Evolutionary conservation across 2,888 invertebrate species (phyloP).

Genomic region (Cyrtodaria siliqua): DNA sequence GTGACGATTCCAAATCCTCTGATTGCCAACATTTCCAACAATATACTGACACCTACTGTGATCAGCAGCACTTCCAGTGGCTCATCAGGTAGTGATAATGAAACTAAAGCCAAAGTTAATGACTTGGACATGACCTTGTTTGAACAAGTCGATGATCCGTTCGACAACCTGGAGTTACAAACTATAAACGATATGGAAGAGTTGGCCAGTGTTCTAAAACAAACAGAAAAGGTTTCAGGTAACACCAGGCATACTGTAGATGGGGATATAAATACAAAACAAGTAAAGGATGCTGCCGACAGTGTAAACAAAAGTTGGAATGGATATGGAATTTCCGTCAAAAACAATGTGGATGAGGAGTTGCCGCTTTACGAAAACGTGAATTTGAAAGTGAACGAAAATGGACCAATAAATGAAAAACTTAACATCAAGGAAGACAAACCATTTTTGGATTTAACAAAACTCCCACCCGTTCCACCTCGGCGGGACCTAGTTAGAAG

Average conservation of each 20-base stretch:
- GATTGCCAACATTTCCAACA: constrained; percentile 61
- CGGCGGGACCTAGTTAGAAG: constrained; percentile 52
- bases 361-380: constrained; percentile 53
- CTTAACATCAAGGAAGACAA: not conserved
- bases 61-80: constrained; percentile 40
- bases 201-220: constrained; percentile 70
- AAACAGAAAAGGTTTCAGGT: constrained; percentile 37
- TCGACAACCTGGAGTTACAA: constrained; percentile 78
- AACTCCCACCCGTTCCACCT: constrained; percentile 68
- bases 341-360: constrained; percentile 19
- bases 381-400: constrained; percentile 16
- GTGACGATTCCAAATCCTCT: constrained; percentile 62
- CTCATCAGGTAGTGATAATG: not conserved
- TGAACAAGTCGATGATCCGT: constrained; percentile 80
- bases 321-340: too few relatives aligned
- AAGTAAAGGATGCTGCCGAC: too few relatives aligned
- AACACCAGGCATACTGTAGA: too few relatives aligned
- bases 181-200: constrained; percentile 80
- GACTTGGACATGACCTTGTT: constrained; percentile 77
- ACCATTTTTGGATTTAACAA: constrained; percentile 34
- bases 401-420: constrained; percentile 12
- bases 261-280: too few relatives aligned
- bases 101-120: constrained; percentile 18
- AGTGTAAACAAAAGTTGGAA: constrained; percentile 12
- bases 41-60: constrained; percentile 73